These are phyloP conservation scores for Arctocebus calabarensis DNA, from an alignment of 2,797 vertebrate species.

Conservation along the genomic window DNA sequence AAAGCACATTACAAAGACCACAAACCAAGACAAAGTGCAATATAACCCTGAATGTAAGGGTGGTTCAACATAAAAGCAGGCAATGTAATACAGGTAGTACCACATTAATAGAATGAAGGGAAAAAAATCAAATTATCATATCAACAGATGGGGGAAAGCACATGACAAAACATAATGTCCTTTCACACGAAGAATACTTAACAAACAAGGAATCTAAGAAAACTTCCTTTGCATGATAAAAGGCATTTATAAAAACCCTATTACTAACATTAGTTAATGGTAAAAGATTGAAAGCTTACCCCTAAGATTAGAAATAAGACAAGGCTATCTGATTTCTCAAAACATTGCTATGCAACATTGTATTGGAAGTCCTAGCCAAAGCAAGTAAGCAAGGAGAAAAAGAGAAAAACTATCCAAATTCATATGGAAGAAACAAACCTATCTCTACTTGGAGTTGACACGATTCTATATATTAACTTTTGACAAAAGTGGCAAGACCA, in stretches of 20 bases:
- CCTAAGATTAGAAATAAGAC: background rate
- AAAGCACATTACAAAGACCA: constrained; percentile 24
- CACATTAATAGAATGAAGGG: background rate
- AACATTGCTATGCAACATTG: background rate
- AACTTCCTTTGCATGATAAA: background rate
- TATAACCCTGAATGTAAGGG: background rate
- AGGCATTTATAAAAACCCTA: background rate
- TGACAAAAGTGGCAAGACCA: background rate
- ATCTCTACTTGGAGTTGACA: background rate
- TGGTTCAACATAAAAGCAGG: background rate
- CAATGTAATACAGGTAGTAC: background rate
- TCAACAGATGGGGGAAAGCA: background rate
- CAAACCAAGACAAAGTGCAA: background rate
- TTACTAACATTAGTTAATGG: background rate
- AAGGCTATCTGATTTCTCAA: constrained; percentile 42
- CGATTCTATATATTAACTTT: background rate
- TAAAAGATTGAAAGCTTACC: background rate
- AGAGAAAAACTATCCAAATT: background rate
- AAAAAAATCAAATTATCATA: background rate
- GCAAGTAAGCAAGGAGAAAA: background rate
- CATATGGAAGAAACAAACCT: background rate
- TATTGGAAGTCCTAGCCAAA: background rate
- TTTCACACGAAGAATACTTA: constrained; percentile 26
- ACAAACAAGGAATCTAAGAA: background rate
- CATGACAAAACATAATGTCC: constrained; percentile 8